Evolutionary conservation across 2,888 invertebrate species (phyloP).

Genomic region (Melikaiella ostensackeni): DNA sequence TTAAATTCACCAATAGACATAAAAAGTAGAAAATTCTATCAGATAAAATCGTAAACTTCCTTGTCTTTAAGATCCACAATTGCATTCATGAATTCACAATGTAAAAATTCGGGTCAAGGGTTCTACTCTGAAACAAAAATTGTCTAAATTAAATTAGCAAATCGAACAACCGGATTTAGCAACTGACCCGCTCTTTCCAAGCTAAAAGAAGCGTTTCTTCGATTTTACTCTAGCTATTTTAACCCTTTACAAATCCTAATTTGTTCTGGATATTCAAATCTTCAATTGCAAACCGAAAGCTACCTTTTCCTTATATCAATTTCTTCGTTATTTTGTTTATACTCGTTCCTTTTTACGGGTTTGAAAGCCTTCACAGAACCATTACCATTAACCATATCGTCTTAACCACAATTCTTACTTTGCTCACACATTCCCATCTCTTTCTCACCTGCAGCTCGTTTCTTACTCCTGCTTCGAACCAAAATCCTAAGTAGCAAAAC

Average conservation of each 20-base stretch:
- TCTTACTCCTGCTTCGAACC: no score
- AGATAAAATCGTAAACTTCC: neutral
- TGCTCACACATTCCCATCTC: no score
- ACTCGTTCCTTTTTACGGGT: no score
- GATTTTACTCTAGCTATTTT: constrained; percentile 3
- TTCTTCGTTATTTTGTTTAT: no score
- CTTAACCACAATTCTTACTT: no score
- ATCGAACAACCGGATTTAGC: constrained; percentile 17
- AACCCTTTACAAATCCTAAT: neutral
- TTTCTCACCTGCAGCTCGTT: no score
- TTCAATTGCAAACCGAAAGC: no score
- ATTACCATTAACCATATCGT: no score
- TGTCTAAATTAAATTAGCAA: constrained; percentile 26
- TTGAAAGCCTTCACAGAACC: no score
- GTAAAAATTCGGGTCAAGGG: constrained; percentile 9
- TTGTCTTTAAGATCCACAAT: neutral
- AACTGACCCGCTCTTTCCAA: constrained; percentile 16
- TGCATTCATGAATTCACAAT: neutral
- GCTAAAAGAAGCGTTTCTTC: constrained; percentile 5
- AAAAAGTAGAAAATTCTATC: neutral
- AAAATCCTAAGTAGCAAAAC: no score
- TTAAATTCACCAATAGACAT: neutral
- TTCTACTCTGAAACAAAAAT: constrained; percentile 1
- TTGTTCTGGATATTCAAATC: neutral
- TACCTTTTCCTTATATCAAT: no score